Percentiles rank a stretch among this genome's conserved stretches.
phyloP scores from a whole-genome alignment of 2,113 vertebrate species.

The Salvator merianae region DNA sequence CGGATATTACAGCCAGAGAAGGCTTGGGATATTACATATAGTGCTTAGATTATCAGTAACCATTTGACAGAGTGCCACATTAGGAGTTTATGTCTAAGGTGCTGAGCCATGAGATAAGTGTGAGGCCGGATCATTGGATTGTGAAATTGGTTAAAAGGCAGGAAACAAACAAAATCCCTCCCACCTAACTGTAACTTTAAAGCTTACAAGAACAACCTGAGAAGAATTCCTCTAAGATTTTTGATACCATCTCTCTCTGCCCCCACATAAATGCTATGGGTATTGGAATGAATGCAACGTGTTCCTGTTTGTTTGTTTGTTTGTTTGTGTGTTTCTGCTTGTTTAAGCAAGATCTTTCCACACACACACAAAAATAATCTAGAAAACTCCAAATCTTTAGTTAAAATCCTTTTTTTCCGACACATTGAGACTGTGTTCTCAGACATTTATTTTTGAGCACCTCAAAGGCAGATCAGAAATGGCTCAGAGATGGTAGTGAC shows the following conservation, averaged over 20 bases:
- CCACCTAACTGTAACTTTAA: not conserved
- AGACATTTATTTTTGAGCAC: too few species aligned
- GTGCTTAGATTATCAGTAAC: slow-evolving; percentile 46
- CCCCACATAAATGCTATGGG: not conserved
- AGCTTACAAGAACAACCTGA: not conserved
- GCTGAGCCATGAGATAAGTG: slow-evolving; percentile 59
- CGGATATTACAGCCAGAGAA: slow-evolving; percentile 22
- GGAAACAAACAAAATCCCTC: slow-evolving; percentile 38
- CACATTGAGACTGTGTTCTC: too few species aligned
- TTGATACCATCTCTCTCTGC: not conserved
- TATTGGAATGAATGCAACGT: not conserved
- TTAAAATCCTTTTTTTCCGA: too few species aligned
- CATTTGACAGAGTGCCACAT: slow-evolving; percentile 40
- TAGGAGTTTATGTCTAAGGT: slow-evolving; percentile 44
- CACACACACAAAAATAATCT: too few species aligned
- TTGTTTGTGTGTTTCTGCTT: not conserved
- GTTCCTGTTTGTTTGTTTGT: too few species aligned
- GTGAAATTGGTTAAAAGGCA: slow-evolving; percentile 57
- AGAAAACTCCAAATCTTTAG: too few species aligned
- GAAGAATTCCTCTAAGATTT: slow-evolving; percentile 4
- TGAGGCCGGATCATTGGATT: slow-evolving; percentile 48
- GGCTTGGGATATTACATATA: not conserved
- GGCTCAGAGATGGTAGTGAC: too few species aligned
- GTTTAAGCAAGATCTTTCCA: too few species aligned
- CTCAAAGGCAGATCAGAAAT: too few species aligned